Conservation (phyloP, 2,888 invertebrate species). For the Matsumyia berberina region DNA sequence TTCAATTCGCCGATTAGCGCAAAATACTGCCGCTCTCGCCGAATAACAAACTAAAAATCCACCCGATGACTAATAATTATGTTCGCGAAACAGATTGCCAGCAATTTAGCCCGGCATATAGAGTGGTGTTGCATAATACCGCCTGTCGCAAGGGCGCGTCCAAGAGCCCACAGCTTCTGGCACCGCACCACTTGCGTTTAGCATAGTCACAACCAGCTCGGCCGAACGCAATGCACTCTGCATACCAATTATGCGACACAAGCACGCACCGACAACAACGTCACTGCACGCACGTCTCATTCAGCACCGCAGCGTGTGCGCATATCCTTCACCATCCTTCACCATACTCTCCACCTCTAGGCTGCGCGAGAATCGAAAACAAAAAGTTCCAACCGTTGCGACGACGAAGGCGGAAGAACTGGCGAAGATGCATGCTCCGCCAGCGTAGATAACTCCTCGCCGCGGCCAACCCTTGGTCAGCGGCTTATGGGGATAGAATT, state of each 20-base stretch:
- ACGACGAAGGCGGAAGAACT: slow-evolving; percentile 71
- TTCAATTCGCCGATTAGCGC: slow-evolving; percentile 62
- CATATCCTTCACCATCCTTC: slow-evolving; percentile 64
- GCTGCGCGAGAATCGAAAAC: slow-evolving; percentile 55
- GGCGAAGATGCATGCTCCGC: slow-evolving; percentile 53
- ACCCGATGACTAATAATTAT: slow-evolving; percentile 68
- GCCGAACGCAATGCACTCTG: slow-evolving; percentile 70
- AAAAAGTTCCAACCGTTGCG: slow-evolving; percentile 54
- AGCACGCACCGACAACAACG: slow-evolving; percentile 63
- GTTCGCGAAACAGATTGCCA: slow-evolving; percentile 61
- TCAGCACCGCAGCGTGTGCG: slow-evolving; percentile 63
- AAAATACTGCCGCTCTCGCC: slow-evolving; percentile 52
- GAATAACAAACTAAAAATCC: slow-evolving; percentile 66
- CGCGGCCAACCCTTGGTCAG: slow-evolving; percentile 51
- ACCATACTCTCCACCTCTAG: slow-evolving; percentile 36
- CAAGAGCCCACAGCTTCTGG: slow-evolving; percentile 61
- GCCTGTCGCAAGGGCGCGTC: slow-evolving; percentile 64
- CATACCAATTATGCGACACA: slow-evolving; percentile 76
- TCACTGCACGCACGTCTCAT: slow-evolving; percentile 71
- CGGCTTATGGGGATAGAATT: slow-evolving; percentile 64
- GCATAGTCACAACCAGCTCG: slow-evolving; percentile 48
- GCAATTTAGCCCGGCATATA: slow-evolving; percentile 61
- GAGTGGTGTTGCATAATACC: slow-evolving; percentile 68
- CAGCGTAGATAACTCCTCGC: slow-evolving; percentile 66
- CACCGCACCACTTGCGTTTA: slow-evolving; percentile 65